phyloP scores from a whole-genome alignment of 1,140 invertebrate species.

The Anastatus disparis region DNA sequence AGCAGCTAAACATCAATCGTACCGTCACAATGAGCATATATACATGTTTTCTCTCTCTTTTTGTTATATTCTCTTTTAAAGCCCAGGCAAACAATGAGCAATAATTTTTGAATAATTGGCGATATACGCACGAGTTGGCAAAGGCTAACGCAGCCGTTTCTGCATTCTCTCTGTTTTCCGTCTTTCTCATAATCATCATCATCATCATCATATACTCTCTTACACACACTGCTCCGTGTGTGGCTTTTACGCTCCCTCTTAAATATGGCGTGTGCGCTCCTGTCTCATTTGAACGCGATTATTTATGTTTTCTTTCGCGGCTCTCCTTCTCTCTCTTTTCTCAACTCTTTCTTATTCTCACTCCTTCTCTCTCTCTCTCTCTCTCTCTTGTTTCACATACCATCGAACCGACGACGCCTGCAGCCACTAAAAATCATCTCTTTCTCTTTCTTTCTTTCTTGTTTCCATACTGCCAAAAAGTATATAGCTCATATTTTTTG shows the following conservation, averaged over 20 bases:
- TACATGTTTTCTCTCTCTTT: no score
- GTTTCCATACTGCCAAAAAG: background rate
- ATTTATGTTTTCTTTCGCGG: slow-evolving; percentile 68
- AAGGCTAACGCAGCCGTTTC: background rate
- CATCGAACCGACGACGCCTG: slow-evolving; percentile 58
- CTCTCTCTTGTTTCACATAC: no score
- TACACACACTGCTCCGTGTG: background rate
- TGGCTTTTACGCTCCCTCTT: background rate
- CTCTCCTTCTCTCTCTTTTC: no score
- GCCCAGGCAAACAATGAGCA: slow-evolving; percentile 31
- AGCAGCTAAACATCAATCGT: no score
- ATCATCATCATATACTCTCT: background rate
- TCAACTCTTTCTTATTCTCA: no score
- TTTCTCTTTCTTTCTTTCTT: slow-evolving; percentile 1
- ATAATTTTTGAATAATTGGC: slow-evolving; percentile 38
- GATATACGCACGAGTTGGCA: slow-evolving; percentile 17
- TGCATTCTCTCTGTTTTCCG: slow-evolving; percentile 55
- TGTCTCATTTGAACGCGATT: slow-evolving; percentile 69
- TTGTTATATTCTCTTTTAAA: no score
- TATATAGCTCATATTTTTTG: slow-evolving; percentile 31
- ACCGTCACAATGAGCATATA: no score
- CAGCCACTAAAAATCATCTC: slow-evolving; percentile 62
- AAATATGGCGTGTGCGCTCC: slow-evolving; percentile 39
- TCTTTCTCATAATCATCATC: no score
- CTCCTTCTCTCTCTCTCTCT: no score